Conservation (phyloP, 2,888 invertebrate species). For the Apocheima hispidaria region DNA sequence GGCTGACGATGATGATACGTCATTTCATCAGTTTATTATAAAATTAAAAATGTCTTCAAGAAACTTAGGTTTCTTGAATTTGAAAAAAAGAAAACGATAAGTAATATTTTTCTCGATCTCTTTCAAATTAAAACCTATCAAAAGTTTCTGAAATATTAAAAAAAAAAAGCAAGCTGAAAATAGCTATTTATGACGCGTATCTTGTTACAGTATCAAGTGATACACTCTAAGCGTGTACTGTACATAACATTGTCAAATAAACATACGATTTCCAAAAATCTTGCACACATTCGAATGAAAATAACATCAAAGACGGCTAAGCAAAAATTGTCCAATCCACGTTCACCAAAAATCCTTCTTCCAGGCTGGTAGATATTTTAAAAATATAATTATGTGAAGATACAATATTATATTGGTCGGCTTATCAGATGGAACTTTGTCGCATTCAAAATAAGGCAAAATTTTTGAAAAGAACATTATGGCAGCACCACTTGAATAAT, state of each 20-base stretch:
- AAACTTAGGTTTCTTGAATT: too few relatives aligned
- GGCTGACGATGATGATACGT: too few relatives aligned
- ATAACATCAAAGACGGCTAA: background rate
- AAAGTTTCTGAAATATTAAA: too few relatives aligned
- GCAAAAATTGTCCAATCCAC: background rate
- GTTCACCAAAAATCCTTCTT: background rate
- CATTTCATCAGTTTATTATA: too few relatives aligned
- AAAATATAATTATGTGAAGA: conserved; percentile 41
- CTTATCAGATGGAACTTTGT: conserved; percentile 43
- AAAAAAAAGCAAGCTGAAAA: too few relatives aligned
- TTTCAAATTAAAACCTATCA: too few relatives aligned
- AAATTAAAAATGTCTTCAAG: too few relatives aligned
- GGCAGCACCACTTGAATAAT: too few relatives aligned
- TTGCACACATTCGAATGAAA: background rate
- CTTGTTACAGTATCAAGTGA: background rate
- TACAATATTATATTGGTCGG: conserved; percentile 44
- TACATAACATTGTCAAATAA: too few relatives aligned
- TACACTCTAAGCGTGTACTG: background rate
- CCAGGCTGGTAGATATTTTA: conserved; percentile 3
- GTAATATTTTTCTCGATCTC: background rate
- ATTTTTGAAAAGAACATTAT: background rate
- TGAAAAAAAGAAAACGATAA: too few relatives aligned
- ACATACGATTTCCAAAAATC: too few relatives aligned
- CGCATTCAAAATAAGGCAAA: conserved; percentile 30
- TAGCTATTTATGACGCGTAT: too few relatives aligned